Percentiles rank a stretch among this genome's conserved stretches.
phyloP scores from a whole-genome alignment of 2,113 vertebrate genomes.

The Spizaetus ornatus region DNA sequence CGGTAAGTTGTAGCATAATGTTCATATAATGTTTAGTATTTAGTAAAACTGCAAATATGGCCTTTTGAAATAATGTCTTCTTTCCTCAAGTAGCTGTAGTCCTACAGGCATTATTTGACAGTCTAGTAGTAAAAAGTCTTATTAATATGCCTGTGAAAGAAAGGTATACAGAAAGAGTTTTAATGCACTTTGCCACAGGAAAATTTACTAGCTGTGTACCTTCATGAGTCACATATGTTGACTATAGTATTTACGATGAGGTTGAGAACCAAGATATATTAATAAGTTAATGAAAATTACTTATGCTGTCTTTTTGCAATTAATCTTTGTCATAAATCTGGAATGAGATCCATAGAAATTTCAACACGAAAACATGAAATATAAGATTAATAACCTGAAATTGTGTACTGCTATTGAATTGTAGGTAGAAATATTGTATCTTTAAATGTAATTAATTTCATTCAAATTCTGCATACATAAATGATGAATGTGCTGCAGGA shows the following conservation, averaged over 20 bases:
- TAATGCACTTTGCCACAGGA: conserved; percentile 43
- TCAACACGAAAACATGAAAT: conserved; percentile 26
- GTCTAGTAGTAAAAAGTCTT: background rate
- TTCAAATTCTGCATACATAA: background rate
- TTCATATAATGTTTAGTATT: background rate
- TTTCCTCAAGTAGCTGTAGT: conserved; percentile 13
- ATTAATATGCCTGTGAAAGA: conserved; percentile 16
- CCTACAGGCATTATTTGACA: conserved; percentile 7
- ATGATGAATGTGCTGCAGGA: background rate
- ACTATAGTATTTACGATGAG: conserved; percentile 59
- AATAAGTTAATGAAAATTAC: conserved; percentile 62
- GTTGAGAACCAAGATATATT: conserved; percentile 42
- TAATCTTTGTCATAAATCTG: conserved; percentile 56
- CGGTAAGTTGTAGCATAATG: background rate
- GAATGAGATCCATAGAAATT: background rate
- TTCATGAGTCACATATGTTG: conserved; percentile 60
- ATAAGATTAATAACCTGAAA: conserved; percentile 42
- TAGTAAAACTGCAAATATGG: background rate
- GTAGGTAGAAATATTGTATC: conserved; percentile 30
- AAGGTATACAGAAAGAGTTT: conserved; percentile 28
- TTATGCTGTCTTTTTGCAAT: conserved; percentile 37
- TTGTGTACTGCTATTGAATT: conserved; percentile 30
- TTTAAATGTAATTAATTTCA: conserved; percentile 48
- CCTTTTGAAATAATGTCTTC: background rate
- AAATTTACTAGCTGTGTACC: conserved; percentile 62